Conservation (phyloP, 2,797 vertebrate species). For the Tachyglossus aculeatus region DNA sequence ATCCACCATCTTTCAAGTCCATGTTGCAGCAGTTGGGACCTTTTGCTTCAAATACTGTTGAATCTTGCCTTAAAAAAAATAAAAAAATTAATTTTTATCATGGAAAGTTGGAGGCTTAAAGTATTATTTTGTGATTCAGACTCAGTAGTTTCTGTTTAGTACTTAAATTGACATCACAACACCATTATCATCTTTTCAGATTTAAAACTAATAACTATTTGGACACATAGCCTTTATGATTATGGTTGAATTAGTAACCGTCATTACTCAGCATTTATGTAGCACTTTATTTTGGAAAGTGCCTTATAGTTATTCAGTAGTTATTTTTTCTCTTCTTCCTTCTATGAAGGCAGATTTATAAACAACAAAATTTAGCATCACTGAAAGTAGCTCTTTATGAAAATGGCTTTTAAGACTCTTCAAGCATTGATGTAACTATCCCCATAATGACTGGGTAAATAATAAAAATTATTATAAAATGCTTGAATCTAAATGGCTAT, state of each 20-base stretch:
- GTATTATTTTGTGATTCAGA: background rate
- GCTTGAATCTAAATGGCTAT: background rate
- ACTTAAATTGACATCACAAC: background rate
- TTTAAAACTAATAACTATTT: background rate
- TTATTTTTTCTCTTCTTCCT: background rate
- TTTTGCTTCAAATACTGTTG: too few species aligned
- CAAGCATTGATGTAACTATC: background rate
- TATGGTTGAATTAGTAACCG: background rate
- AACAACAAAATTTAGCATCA: background rate
- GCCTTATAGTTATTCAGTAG: background rate
- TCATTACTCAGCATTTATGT: background rate
- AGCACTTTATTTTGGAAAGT: background rate
- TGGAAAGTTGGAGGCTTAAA: too few species aligned
- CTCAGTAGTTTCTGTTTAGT: background rate
- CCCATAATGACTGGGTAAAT: background rate
- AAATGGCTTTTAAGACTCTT: background rate
- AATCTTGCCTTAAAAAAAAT: too few species aligned
- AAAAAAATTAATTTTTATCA: too few species aligned
- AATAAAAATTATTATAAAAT: background rate
- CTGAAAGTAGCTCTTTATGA: background rate
- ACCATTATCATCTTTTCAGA: background rate
- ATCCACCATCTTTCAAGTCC: too few species aligned
- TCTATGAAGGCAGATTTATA: background rate
- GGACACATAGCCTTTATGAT: background rate
- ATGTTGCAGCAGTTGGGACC: too few species aligned